Conservation (phyloP, 2,888 invertebrate species). For the Heliconius aoede region DNA sequence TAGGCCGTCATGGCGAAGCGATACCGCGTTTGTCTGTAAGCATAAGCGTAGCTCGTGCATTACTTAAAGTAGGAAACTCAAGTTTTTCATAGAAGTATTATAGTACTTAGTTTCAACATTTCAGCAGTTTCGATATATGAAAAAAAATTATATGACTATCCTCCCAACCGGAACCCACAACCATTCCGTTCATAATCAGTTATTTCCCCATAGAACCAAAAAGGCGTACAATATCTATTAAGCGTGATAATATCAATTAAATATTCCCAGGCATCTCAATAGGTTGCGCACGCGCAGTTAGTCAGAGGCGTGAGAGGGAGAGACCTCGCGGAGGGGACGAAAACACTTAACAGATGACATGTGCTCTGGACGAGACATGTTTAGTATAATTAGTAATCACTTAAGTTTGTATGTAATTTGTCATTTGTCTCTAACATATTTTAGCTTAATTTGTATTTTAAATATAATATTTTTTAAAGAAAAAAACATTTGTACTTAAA, state of each 20-base stretch:
- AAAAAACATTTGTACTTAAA: too few species aligned
- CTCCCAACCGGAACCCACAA: not conserved
- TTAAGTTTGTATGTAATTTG: not conserved
- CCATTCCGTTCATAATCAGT: not conserved
- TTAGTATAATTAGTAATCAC: constrained; percentile 49
- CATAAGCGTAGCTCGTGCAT: too few species aligned
- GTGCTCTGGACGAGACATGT: constrained; percentile 49
- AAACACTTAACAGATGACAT: constrained; percentile 67
- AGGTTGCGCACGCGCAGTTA: constrained; percentile 30
- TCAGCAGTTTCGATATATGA: not conserved
- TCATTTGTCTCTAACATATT: not conserved
- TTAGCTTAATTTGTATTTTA: not conserved
- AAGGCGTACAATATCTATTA: constrained; percentile 10
- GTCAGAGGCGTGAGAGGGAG: not conserved
- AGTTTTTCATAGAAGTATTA: too few species aligned
- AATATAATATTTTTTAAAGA: too few species aligned
- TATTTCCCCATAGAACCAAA: not conserved
- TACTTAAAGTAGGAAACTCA: too few species aligned
- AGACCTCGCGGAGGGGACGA: constrained; percentile 59
- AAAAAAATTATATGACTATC: not conserved
- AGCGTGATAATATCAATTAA: constrained; percentile 24
- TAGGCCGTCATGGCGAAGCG: too few species aligned
- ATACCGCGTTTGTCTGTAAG: too few species aligned
- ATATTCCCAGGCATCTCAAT: not conserved
- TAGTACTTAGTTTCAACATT: too few species aligned